Evolutionary conservation across 2,888 invertebrate genomes (phyloP), one percentile per base, ranked within the genome.

Genomic region (Nemurella pictetii): DNA sequence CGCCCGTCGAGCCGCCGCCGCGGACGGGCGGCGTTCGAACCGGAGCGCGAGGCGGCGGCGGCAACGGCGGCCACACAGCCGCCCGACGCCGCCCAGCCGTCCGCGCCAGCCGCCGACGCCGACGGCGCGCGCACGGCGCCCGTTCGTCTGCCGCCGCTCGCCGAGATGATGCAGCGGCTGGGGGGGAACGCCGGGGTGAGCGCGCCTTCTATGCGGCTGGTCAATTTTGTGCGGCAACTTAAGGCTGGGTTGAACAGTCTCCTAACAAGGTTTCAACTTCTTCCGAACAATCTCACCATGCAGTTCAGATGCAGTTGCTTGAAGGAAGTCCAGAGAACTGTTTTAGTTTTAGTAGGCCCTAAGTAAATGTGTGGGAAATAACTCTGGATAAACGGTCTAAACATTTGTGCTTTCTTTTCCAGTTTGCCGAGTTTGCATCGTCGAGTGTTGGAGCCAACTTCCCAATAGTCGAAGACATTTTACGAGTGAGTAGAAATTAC

Each of bases 1-100:
- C 77, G 82, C 74, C 30, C 12, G 32, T 28, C 25, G 29, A 72
- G 89, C 89, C 85, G 85, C 87, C 77, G 86, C 90, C 85, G 89
- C 89, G 87, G 87, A 89, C 85, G 87, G 87, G 89, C 85, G 90
- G 80, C 35, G 84, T 81, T 85, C 83, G 85, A 80, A 87, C 55
- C n/a, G 3, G 25, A 74, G 2, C 30, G 77, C 84, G 26, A 20
- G 4, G 81, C n/a, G n/a, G 28, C 80, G 15, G 15, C 78, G 28
- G 0, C 0, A 3, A n/a, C 29, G 29, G 78, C n/a, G 29, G 9
- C 78, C 7, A 9, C 29, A n/a, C 28, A 12, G 78, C 28, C 78
- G 27, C 75, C 26, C 4, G 75, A 0, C 27, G 9, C 29, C 28
- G 9, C 29, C 28, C 30, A 55, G 55, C 55, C 29, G 12, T 3